Evolutionary conservation across 2,888 invertebrate species (phyloP).

Genomic region (Dicyrtomina minuta): DNA sequence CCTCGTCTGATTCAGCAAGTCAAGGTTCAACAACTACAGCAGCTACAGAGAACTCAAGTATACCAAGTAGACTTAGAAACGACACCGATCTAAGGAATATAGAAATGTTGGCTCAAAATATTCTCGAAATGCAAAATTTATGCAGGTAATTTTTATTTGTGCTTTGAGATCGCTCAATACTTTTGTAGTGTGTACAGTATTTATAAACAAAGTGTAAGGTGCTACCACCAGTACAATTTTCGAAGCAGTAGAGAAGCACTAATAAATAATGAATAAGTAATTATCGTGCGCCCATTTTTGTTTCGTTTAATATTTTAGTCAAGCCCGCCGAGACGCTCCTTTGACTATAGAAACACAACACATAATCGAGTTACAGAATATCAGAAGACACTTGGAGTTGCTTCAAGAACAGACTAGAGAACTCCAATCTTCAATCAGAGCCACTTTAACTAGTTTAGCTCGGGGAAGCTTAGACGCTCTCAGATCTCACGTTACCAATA

Average conservation of each 20-base stretch:
- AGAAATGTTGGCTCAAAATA: constrained; percentile 52
- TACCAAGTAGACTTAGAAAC: constrained; percentile 23
- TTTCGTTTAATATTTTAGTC: constrained; percentile 39
- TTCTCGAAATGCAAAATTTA: constrained; percentile 52
- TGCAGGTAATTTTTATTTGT: constrained; percentile 42
- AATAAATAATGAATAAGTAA: no score
- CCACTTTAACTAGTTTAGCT: constrained; percentile 50
- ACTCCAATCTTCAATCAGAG: constrained; percentile 50
- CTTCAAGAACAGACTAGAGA: constrained; percentile 52
- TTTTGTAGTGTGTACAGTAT: neutral
- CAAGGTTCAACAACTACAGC: constrained; percentile 19
- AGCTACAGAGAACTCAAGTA: constrained; percentile 19
- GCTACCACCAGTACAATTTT: no score
- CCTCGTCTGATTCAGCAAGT: neutral
- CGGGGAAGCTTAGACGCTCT: constrained; percentile 50
- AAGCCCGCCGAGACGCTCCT: constrained; percentile 49
- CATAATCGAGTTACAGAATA: constrained; percentile 50
- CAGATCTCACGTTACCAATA: constrained; percentile 43
- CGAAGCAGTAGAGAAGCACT: no score
- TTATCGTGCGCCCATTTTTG: neutral
- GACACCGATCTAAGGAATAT: constrained; percentile 45
- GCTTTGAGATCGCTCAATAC: neutral
- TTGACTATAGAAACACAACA: constrained; percentile 49
- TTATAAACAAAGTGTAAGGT: neutral
- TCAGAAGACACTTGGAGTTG: constrained; percentile 49